Conservation (phyloP, 2,113 vertebrate genomes). For the Nerophis lumbriciformis region DNA sequence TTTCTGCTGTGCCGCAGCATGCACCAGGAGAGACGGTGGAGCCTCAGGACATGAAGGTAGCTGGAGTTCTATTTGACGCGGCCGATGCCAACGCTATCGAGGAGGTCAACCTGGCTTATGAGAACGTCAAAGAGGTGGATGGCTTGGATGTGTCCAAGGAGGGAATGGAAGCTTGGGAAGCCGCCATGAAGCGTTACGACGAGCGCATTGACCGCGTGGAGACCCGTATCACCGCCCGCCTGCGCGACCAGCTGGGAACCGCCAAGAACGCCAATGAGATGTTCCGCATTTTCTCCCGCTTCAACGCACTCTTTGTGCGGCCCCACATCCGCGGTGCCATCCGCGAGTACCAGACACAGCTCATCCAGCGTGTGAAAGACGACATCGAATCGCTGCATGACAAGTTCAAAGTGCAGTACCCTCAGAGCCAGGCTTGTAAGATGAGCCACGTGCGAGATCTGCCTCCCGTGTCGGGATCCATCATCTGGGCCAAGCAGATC, state of each 20-base stretch:
- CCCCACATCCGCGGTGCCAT: conserved; percentile 97
- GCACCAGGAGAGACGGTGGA: conserved; percentile 89
- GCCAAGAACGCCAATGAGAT: conserved; percentile 99
- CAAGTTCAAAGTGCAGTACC: conserved; percentile 99
- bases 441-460: conserved; percentile 97
- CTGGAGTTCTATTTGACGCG: conserved; percentile 93
- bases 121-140: conserved; percentile 98
- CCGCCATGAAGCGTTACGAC: conserved; percentile 95
- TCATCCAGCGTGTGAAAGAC: conserved; percentile 96
- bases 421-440: conserved; percentile 95
- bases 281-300: conserved; percentile 98
- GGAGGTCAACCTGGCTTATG: conserved; percentile 96
- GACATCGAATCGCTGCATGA: conserved; percentile 97
- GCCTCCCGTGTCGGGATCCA: conserved; percentile 93
- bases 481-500: conserved; percentile 99
- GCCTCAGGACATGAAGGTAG: conserved; percentile 92
- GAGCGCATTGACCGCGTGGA: conserved; percentile 96
- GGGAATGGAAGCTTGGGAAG: conserved; percentile 97
- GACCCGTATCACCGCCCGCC: conserved; percentile 94
- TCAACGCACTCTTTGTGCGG: conserved; percentile 95
- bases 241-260: conserved; percentile 93
- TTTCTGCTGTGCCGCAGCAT: conserved; percentile 91
- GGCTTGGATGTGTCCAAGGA: conserved; percentile 97
- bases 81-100: conserved; percentile 97
- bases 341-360: conserved; percentile 93